These are phyloP conservation scores for Delia radicum DNA, from an alignment of 1,140 invertebrate genomes.

Conservation along the genomic window DNA sequence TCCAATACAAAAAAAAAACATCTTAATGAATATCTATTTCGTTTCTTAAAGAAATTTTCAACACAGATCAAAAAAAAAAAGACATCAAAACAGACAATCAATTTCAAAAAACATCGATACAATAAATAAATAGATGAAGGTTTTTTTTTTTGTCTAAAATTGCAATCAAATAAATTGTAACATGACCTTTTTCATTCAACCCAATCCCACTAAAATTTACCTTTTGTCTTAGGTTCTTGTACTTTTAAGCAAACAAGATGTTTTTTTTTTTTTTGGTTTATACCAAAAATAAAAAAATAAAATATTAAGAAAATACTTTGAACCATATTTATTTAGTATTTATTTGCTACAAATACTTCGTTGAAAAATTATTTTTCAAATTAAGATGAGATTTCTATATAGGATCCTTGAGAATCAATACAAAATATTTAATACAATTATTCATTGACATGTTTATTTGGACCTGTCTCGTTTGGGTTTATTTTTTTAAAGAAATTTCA, in stretches of 20 bases:
- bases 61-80: neutral
- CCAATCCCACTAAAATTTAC: neutral
- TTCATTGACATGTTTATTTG: neutral
- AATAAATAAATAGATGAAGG: neutral
- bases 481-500: no score
- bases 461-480: neutral
- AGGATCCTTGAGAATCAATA: no score
- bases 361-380: neutral
- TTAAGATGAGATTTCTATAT: neutral
- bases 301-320: neutral
- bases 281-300: no score
- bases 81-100: slow-evolving; percentile 13
- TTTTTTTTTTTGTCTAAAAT: no score
- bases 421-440: neutral
- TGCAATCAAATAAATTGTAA: slow-evolving; percentile 11
- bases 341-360: neutral
- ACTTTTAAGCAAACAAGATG: neutral
- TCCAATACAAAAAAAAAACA: neutral
- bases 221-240: neutral
- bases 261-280: neutral
- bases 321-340: neutral
- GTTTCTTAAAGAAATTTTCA: neutral
- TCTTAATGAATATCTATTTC: neutral
- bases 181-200: slow-evolving; percentile 2
- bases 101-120: neutral